Percentiles rank a stretch among this genome's conserved stretches.
phyloP scores from a whole-genome alignment of 2,113 vertebrate genomes.

The human region DNA sequence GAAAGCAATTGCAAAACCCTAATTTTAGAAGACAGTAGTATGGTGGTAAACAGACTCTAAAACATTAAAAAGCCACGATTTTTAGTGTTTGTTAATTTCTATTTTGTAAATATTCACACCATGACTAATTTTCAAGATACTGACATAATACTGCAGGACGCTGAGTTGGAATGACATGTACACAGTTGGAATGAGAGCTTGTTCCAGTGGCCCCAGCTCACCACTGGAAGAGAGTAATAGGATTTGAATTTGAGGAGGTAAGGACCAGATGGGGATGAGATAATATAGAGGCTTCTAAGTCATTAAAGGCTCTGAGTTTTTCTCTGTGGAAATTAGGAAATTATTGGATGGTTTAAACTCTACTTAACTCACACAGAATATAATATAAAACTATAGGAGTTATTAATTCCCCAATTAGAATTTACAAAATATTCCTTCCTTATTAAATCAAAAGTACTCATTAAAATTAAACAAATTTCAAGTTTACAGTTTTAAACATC shows the following conservation, averaged over 20 bases:
- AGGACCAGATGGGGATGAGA: neutral
- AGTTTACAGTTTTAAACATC: neutral
- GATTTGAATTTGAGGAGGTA: fast-evolving
- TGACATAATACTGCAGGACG: too few relatives aligned
- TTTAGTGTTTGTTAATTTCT: neutral
- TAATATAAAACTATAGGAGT: neutral
- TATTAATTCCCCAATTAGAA: neutral
- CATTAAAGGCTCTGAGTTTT: neutral
- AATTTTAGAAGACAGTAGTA: neutral
- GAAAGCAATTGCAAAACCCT: neutral
- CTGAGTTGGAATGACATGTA: fast-evolving
- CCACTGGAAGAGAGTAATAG: neutral
- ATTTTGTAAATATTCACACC: neutral
- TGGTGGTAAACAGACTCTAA: neutral
- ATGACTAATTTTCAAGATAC: neutral
- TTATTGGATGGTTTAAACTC: neutral
- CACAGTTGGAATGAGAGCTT: too few relatives aligned
- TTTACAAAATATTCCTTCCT: neutral
- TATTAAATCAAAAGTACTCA: neutral
- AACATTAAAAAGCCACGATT: neutral
- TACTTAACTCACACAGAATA: neutral
- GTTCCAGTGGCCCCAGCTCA: neutral
- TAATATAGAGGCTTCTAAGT: fast-evolving
- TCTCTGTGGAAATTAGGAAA: neutral
- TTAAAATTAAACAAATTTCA: neutral